Base-by-base conservation (phyloP, 2,797 vertebrate species). In the Bucorvus abyssinicus region DNA sequence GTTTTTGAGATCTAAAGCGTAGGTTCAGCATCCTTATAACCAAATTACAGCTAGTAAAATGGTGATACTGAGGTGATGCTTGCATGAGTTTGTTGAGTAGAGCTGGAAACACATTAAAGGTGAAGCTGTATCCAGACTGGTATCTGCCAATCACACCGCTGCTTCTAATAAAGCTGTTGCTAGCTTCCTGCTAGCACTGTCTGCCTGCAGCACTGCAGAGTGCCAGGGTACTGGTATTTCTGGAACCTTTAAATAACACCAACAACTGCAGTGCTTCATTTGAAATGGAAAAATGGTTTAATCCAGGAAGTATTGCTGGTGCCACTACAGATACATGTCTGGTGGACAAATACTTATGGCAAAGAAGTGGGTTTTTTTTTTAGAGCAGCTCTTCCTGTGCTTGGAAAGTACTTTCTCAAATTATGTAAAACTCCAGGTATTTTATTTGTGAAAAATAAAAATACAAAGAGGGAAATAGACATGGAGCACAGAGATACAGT, bases 371-470 rank as follows among this genome's bases (percentile, higher is more conserved):
- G 9, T 59, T 69, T 45, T 42, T 17, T 26, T 95, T 97, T 63
- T 98, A 99, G 98, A 98, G 98, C 50, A 40, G 12, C 20, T 59
- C 14, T 32, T 65, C 79, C 63, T 84, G 29, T 55, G 32, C 36
- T 44, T 47, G 98, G 99, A 97, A 99, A 98, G 8, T 97, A 98
- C 18, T 98, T 98, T 97, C 99, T 99, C 96, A 98, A 98, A 56
- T 99, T 99, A 93, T 98, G 97, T 60, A 45, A 32, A 82, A 78
- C 18, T 59, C 40, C 55, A 40, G 23, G 26, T 44, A 74, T 44
- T 27, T 84, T 15, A 76, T 57, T 52, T 71, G 42, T 38, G 14
- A 81, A 32, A 32, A 61, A 63, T 32, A 67, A 71, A 87, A 87
- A n/a, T 32, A 80, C n/a, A 14, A 60, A 65, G 59, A 44, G 36